A percentile compares a stretch with the other conserved stretches of the same genome.
Conservation (phyloP, 2,113 vertebrate species). For the Pantherophis guttatus region DNA sequence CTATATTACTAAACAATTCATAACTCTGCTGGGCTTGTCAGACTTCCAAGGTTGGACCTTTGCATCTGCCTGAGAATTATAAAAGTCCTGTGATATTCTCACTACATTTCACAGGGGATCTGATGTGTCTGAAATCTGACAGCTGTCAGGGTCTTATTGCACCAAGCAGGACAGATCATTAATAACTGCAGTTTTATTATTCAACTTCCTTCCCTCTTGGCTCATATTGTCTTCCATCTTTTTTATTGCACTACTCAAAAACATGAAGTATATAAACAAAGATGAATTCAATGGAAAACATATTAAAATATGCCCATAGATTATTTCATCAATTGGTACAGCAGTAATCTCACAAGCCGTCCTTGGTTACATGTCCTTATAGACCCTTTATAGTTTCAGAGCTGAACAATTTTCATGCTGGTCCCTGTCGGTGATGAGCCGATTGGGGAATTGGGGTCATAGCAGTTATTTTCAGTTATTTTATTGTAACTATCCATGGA, state of each 20-base stretch:
- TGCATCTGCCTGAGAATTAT: slow-evolving; percentile 24
- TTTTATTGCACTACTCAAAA: slow-evolving; percentile 22
- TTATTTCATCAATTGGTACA: slow-evolving; percentile 11
- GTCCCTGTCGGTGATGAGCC: neutral
- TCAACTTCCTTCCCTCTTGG: slow-evolving; percentile 9
- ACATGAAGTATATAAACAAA: slow-evolving; percentile 18
- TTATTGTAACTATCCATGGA: neutral
- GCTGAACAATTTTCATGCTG: neutral
- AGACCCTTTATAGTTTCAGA: slow-evolving; percentile 1
- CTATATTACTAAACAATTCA: slow-evolving; percentile 23
- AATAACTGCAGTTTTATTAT: slow-evolving; percentile 31
- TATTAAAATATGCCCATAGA: slow-evolving; percentile 18
- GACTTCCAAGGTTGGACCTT: slow-evolving; percentile 28
- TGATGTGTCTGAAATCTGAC: slow-evolving; percentile 36
- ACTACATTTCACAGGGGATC: slow-evolving; percentile 27
- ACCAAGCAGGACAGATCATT: slow-evolving; percentile 29
- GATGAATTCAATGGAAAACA: slow-evolving; percentile 1
- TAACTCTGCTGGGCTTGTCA: slow-evolving; percentile 26
- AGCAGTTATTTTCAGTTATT: slow-evolving; percentile 2
- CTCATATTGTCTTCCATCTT: slow-evolving; percentile 21
- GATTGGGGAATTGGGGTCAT: neutral
- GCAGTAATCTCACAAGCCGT: neutral
- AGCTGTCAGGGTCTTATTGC: slow-evolving; percentile 35
- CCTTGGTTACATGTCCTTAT: slow-evolving; percentile 15
- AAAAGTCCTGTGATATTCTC: slow-evolving; percentile 29